These are phyloP conservation scores for Drosophila watanabei DNA, from an alignment of 1,140 invertebrate species.

Conservation along the genomic window DNA sequence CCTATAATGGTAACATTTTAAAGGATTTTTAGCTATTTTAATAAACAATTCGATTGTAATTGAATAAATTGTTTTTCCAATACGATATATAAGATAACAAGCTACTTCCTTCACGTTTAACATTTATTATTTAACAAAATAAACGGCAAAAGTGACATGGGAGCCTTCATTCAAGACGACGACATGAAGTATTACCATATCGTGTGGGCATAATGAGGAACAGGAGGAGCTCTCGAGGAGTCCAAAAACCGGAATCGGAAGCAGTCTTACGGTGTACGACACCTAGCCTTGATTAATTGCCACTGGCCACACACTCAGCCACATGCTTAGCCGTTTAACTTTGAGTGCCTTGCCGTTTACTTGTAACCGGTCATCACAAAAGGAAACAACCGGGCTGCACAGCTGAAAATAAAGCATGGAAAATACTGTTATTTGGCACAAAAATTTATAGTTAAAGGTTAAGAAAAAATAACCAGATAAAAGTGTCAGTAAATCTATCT, in stretches of 20 bases:
- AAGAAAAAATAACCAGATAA: background rate
- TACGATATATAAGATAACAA: background rate
- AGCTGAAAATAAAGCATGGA: background rate
- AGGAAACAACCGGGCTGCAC: conserved; percentile 16
- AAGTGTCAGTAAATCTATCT: background rate
- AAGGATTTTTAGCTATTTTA: background rate
- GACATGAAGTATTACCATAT: conserved; percentile 17
- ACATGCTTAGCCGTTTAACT: conserved; percentile 46
- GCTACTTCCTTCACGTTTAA: background rate
- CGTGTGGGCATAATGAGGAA: conserved; percentile 23
- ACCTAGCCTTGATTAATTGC: conserved; percentile 55
- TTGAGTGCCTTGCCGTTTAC: conserved; percentile 43
- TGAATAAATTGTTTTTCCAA: too few relatives aligned
- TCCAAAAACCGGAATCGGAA: conserved; percentile 48
- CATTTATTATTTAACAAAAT: background rate
- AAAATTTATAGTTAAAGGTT: background rate
- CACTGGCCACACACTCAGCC: conserved; percentile 35
- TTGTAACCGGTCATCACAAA: conserved; percentile 28
- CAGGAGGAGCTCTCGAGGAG: background rate
- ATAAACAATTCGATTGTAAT: background rate
- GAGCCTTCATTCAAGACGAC: background rate
- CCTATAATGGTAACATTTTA: too few relatives aligned
- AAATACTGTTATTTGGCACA: too few relatives aligned
- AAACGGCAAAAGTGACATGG: background rate
- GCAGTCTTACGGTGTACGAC: conserved; percentile 20